phyloP scores from a whole-genome alignment of 1,140 invertebrate species.

The Drosophila quadrilineata region DNA sequence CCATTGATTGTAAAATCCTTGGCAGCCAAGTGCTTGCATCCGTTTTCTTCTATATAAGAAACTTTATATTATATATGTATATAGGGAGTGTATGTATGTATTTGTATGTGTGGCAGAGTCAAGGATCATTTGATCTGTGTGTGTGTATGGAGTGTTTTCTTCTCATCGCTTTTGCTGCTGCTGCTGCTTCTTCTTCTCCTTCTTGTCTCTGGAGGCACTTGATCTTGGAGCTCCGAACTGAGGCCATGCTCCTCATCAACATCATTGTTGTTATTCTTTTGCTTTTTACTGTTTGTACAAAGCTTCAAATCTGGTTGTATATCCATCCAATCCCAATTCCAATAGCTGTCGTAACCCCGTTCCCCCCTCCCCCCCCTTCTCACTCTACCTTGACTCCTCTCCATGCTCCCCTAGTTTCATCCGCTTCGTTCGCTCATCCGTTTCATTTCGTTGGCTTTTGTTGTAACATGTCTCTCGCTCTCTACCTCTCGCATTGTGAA shows the following conservation, averaged over 20 bases:
- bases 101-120: conserved; percentile 13
- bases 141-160: conserved; percentile 43
- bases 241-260: conserved; percentile 33
- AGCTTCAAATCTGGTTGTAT: conserved; percentile 78
- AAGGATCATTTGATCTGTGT: conserved; percentile 6
- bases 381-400: no score
- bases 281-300: conserved; percentile 63
- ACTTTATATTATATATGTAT: not conserved
- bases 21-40: conserved; percentile 46
- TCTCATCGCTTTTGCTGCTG: conserved; percentile 23
- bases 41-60: conserved; percentile 31
- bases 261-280: conserved; percentile 48
- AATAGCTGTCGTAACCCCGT: not conserved
- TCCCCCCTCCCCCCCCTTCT: not conserved
- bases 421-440: conserved; percentile 18
- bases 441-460: conserved; percentile 52
- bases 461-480: conserved; percentile 40
- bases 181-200: conserved; percentile 32
- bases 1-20: conserved; percentile 57
- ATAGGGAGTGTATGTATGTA: conserved; percentile 12
- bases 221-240: conserved; percentile 54
- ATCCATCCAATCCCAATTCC: conserved; percentile 14
- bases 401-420: not conserved
- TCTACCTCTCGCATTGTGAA: conserved; percentile 56
- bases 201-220: conserved; percentile 70